Base-by-base conservation (phyloP, 2,888 invertebrate species). In the Macrophya alboannulata region DNA sequence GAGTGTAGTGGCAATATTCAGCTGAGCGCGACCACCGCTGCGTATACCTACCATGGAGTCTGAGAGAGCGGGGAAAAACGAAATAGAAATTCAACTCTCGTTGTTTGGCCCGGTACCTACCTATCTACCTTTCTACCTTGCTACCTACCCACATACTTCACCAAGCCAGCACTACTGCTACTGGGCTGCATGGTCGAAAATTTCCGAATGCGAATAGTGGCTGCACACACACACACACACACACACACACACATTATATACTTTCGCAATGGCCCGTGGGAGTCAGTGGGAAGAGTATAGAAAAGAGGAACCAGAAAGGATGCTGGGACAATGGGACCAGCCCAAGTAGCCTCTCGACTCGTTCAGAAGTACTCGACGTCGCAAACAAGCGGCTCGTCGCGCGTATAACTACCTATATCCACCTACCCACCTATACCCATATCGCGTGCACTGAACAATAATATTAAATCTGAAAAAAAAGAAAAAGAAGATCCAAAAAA, bases 371-470 rank as follows among this genome's bases (percentile, higher is more conserved):
- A 90, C 91, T 91, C 89, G 90, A 91, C 90, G 91, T 91, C 91
- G 91, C 91, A 91, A 91, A 91, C 91, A 91, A 91, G 91, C 90
- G 89, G 88, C 90, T 90, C 87, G 89, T 87, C 87, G 25, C 37
- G 55, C 77, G 77, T 48, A 74, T 68, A 68, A 68, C 68, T 68
- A 83, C 65, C 37, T 68, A 83, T 68, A 43, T 62, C 51, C 17
- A 21, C 21, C 82, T 84, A 85, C 17, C n/a, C 10, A 48, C 51
- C 25, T 1, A 43, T 21, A 62, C 37, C 48, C 40, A 79, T 81
- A 81, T 81, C 40, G 59, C 59, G 59, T n/a, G 43, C 43, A 40
- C 25, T 17, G 77, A 77, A 77, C 37, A 81, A 81, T 81, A 81
- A 81, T 62, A 62, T 77, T 74, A 45, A 45, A n/a, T 74, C 3